These are phyloP conservation scores for Onthophagus sagittarius DNA, from an alignment of 2,888 invertebrate genomes.

Conservation along the genomic window DNA sequence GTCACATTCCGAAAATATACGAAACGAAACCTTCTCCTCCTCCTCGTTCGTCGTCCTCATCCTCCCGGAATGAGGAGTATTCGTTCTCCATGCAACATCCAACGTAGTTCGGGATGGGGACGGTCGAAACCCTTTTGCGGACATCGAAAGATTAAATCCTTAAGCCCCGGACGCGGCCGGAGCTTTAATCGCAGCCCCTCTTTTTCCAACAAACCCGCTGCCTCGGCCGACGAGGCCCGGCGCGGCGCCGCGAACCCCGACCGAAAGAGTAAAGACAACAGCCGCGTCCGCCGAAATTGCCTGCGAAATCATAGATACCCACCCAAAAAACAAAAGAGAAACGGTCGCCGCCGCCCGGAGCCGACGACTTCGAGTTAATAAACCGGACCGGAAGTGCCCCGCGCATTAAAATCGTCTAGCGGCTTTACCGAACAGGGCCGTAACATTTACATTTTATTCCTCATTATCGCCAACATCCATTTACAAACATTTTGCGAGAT, in stretches of 20 bases:
- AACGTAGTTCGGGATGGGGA: not conserved
- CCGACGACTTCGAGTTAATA: slow-evolving; percentile 7
- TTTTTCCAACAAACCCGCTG: slow-evolving; percentile 4
- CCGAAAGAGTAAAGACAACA: not conserved
- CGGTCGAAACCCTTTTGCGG: not conserved
- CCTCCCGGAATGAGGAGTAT: too few species aligned
- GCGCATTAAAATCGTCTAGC: slow-evolving; percentile 10
- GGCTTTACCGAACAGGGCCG: not conserved
- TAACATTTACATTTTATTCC: not conserved
- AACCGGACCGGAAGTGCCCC: slow-evolving; percentile 6
- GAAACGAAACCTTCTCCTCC: not conserved
- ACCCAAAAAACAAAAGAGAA: slow-evolving; percentile 5
- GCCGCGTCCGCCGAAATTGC: slow-evolving; percentile 5
- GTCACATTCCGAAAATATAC: not conserved
- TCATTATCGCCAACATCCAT: too few species aligned
- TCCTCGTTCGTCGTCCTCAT: too few species aligned
- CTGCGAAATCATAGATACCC: slow-evolving; percentile 14
- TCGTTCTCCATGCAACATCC: too few species aligned
- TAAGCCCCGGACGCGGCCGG: not conserved
- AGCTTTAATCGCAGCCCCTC: slow-evolving; percentile 1
- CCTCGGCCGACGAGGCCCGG: not conserved
- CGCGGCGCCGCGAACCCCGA: not conserved
- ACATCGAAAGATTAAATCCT: slow-evolving; percentile 13
- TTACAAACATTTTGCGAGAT: too few species aligned
- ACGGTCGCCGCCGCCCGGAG: not conserved